These are phyloP conservation scores for Leptogaster cylindrica DNA, from an alignment of 2,888 invertebrate species.

Conservation along the genomic window DNA sequence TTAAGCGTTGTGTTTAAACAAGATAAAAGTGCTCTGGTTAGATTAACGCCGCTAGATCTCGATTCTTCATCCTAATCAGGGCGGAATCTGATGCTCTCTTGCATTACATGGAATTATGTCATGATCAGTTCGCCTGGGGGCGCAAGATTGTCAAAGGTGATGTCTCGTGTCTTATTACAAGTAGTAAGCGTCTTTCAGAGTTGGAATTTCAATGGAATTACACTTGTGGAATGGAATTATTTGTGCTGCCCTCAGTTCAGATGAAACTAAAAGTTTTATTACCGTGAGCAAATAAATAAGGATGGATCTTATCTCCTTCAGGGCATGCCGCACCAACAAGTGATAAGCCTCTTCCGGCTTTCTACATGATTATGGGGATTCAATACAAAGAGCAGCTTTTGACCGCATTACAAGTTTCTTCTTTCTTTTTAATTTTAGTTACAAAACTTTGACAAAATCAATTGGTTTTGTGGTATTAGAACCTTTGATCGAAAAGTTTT, in stretches of 20 bases:
- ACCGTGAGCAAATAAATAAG: neutral
- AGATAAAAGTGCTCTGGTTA: slow-evolving; percentile 15
- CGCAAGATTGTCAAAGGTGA: slow-evolving; percentile 11
- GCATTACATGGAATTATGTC: slow-evolving; percentile 13
- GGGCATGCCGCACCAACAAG: neutral
- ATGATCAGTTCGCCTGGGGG: neutral
- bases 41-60: slow-evolving; percentile 6
- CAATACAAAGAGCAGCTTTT: too few species aligned
- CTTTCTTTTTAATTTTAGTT: too few species aligned
- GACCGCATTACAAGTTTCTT: too few species aligned
- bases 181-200: slow-evolving; percentile 14
- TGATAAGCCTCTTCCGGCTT: slow-evolving; percentile 24
- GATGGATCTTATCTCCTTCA: slow-evolving; percentile 12
- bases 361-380: too few species aligned
- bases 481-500: too few species aligned
- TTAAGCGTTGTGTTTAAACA: slow-evolving; percentile 13
- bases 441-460: too few species aligned
- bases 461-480: too few species aligned
- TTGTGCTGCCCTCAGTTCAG: neutral
- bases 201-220: too few species aligned
- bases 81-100: slow-evolving; percentile 26
- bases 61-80: slow-evolving; percentile 23
- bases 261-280: neutral
- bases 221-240: too few species aligned
- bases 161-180: slow-evolving; percentile 14